phyloP scores from a whole-genome alignment of 2,113 vertebrate genomes.

The Podocnemis expansa region DNA sequence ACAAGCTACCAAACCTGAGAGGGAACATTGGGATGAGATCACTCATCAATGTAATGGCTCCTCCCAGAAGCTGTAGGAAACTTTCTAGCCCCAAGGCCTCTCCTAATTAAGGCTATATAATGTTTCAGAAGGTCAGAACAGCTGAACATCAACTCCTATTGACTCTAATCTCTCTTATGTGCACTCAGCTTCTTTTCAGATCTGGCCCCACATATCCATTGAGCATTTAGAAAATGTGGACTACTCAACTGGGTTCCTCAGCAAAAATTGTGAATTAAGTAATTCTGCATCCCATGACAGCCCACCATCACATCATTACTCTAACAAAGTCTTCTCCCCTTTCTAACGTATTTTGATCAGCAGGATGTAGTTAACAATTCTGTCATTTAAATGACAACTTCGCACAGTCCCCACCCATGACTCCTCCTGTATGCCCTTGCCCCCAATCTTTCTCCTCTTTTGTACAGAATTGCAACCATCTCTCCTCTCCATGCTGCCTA shows the following conservation, averaged over 20 bases:
- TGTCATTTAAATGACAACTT: too few relatives aligned
- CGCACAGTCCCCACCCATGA: too few relatives aligned
- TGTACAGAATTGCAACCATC: too few relatives aligned
- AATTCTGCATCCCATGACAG: not conserved
- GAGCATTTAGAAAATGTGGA: not conserved
- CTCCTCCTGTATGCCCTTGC: too few relatives aligned
- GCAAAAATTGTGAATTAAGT: not conserved
- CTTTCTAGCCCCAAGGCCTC: not conserved
- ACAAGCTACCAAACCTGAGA: too few relatives aligned
- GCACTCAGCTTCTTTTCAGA: not conserved
- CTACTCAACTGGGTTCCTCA: not conserved
- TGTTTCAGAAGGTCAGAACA: not conserved
- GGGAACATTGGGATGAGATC: too few relatives aligned
- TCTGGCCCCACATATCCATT: not conserved
- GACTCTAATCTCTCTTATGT: not conserved
- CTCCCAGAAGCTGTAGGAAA: fast-evolving
- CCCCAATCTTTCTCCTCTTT: too few relatives aligned
- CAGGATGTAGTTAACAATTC: too few relatives aligned
- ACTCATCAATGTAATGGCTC: fast-evolving
- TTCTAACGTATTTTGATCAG: not conserved
- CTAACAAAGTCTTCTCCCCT: not conserved
- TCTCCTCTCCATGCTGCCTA: too few relatives aligned
- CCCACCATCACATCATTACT: too few relatives aligned
- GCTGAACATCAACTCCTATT: not conserved
- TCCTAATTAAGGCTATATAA: not conserved